Percentiles rank a stretch among this genome's conserved stretches.
Evolutionary conservation across 2,888 invertebrate genomes (phyloP).

Genomic region (Slavum lentiscoides): DNA sequence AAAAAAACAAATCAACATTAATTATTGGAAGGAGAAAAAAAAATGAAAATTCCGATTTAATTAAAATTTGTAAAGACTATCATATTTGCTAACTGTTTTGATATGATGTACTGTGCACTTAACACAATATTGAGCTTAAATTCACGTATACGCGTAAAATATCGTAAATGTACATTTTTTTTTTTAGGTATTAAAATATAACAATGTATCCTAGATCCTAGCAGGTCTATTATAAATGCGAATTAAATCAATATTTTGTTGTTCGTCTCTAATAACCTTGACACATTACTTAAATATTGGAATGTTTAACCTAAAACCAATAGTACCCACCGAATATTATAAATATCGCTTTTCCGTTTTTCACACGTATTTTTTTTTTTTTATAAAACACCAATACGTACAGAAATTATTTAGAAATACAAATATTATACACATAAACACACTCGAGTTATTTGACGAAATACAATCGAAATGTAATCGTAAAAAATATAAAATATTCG

Average conservation of each 20-base stretch:
- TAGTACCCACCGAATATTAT: too few relatives aligned
- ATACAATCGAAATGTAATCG: too few relatives aligned
- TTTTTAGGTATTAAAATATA: too few relatives aligned
- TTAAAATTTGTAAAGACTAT: not conserved
- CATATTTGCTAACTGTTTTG: not conserved
- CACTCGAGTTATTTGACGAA: too few relatives aligned
- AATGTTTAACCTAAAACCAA: not conserved
- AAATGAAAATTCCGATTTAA: not conserved
- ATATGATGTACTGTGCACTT: too few relatives aligned
- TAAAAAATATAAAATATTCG: not conserved
- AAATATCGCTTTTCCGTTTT: too few relatives aligned
- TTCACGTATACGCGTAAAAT: not conserved
- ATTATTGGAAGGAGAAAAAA: not conserved
- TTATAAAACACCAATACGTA: too few relatives aligned
- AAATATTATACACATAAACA: too few relatives aligned
- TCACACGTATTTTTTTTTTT: too few relatives aligned
- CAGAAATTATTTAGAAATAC: too few relatives aligned
- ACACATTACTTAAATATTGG: not conserved
- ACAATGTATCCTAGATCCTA: too few relatives aligned
- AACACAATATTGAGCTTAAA: not conserved
- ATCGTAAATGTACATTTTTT: too few relatives aligned
- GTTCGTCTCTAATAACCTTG: not conserved
- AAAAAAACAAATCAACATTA: not conserved
- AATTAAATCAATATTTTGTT: not conserved
- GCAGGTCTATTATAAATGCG: not conserved